Conservation (phyloP, 2,888 invertebrate species). For the Heliothis peltigera region DNA sequence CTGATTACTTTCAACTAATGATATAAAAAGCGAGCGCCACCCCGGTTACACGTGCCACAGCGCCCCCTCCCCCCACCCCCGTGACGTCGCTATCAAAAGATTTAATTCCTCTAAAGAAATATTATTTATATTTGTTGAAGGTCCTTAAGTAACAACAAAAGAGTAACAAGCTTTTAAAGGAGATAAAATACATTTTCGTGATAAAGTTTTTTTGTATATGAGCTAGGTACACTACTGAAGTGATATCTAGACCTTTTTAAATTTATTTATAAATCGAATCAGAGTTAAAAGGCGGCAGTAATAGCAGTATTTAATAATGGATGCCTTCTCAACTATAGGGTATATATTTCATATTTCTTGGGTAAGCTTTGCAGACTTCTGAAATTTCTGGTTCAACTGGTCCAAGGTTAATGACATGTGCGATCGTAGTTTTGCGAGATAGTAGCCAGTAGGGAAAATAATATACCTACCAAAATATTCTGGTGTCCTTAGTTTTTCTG, state of each 20-base stretch:
- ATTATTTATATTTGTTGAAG: slow-evolving; percentile 26
- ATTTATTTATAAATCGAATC: too few species aligned
- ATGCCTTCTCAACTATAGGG: too few species aligned
- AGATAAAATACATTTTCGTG: background rate
- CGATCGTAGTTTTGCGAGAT: background rate
- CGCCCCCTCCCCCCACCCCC: slow-evolving; percentile 16
- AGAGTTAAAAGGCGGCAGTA: too few species aligned
- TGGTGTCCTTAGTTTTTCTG: background rate
- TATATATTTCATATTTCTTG: too few species aligned
- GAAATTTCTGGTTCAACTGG: background rate
- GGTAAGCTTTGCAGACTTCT: background rate
- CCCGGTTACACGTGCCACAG: slow-evolving; percentile 44
- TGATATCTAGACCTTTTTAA: too few species aligned
- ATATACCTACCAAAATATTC: background rate
- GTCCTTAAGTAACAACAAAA: slow-evolving; percentile 8
- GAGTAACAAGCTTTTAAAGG: slow-evolving; percentile 16
- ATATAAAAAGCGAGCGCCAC: slow-evolving; percentile 20
- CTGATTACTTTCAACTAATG: slow-evolving; percentile 41
- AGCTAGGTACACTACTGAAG: too few species aligned
- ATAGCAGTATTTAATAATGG: too few species aligned
- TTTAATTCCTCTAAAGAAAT: slow-evolving; percentile 48
- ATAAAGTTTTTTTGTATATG: too few species aligned
- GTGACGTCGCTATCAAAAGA: slow-evolving; percentile 28
- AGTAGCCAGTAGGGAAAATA: background rate
- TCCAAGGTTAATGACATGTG: background rate